Base-by-base conservation (phyloP, 2,888 invertebrate genomes). In the Caenorhabditis angaria region DNA sequence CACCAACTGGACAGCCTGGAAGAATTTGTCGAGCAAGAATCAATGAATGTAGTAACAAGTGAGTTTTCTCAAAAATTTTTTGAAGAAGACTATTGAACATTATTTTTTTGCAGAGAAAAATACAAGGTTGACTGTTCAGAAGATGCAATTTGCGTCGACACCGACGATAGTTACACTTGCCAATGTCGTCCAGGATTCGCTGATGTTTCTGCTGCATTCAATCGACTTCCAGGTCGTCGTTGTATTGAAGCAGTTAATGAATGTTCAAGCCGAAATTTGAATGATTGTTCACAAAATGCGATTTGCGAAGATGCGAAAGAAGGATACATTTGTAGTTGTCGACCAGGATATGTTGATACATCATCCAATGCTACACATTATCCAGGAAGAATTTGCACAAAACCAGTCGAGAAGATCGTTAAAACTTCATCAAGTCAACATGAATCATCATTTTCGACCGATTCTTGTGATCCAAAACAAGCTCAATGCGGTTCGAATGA, bases 281-380 rank as follows among this genome's bases (percentile, higher is more conserved):
- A 95, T 86, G 95, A 95, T 87, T 96, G 95, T 83, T 94, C 94
- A 0, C 91, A 92, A 66, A 92, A 94, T 83, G 93, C 95, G 0
- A 91, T 93, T 55, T 96, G 95, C 87, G 93, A 95, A 88, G 95
- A 95, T 88, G 89, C 94, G 14, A 91, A 92, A 8, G 82, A 78
- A 12, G 93, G 94, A 0, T 95, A 94, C 88, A 93, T 94, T 0
- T 95, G 95, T 88, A 93, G 93, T 81, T 95, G 95, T 85, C 91
- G 91, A 60, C 93, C 94, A 87, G 94, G 93, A 28, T 93, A 90
- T 88, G 91, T 92, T 0, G 93, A 94, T 88, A 85, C 84, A 2
- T 86, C 86, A 5, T 80, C 85, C 35, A 84, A 86, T 60, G 74
- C 82, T 28, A 82, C 81, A 8, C 78, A 82, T 57, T 87, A 87